Percentiles rank a stretch among this genome's conserved stretches.
phyloP scores from a whole-genome alignment of 2,888 invertebrate genomes.

The Oxytorus armatus region DNA sequence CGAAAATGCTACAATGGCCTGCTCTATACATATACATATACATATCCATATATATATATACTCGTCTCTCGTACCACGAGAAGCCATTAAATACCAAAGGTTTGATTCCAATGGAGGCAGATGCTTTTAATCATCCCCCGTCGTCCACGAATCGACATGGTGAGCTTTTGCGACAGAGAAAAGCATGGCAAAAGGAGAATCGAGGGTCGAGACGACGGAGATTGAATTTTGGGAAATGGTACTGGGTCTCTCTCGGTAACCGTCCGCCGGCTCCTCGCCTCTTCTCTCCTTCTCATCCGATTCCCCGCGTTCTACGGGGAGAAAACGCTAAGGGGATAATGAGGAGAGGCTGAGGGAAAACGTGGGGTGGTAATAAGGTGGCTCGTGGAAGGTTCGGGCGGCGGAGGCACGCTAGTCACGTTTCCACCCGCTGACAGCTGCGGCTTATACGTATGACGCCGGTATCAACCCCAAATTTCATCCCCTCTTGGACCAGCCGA shows the following conservation, averaged over 20 bases:
- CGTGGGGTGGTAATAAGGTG: slow-evolving; percentile 83
- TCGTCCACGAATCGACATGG: slow-evolving; percentile 67
- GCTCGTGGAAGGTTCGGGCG: slow-evolving; percentile 75
- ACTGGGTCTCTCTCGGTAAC: slow-evolving; percentile 51
- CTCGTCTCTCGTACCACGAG: slow-evolving; percentile 20
- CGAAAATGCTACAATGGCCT: slow-evolving; percentile 14
- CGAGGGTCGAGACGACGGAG: slow-evolving; percentile 69
- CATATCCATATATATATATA: too few species aligned
- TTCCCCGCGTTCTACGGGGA: slow-evolving; percentile 60
- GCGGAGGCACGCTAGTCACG: slow-evolving; percentile 83
- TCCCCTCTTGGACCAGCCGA: slow-evolving; percentile 69
- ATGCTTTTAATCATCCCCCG: slow-evolving; percentile 65
- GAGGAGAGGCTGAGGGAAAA: slow-evolving; percentile 78
- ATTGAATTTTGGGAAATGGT: slow-evolving; percentile 80
- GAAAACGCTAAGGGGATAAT: slow-evolving; percentile 83
- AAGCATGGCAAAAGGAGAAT: slow-evolving; percentile 35
- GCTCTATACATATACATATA: too few species aligned
- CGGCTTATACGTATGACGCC: slow-evolving; percentile 84
- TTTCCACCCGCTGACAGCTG: slow-evolving; percentile 84
- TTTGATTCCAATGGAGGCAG: slow-evolving; percentile 66
- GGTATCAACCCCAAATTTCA: slow-evolving; percentile 84
- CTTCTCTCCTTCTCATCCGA: slow-evolving; percentile 59
- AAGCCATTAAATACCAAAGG: slow-evolving; percentile 65
- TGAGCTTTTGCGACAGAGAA: slow-evolving; percentile 62
- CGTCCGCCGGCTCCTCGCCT: slow-evolving; percentile 59